phyloP scores from a whole-genome alignment of 2,797 vertebrate genomes.

The Danio tinwini region DNA sequence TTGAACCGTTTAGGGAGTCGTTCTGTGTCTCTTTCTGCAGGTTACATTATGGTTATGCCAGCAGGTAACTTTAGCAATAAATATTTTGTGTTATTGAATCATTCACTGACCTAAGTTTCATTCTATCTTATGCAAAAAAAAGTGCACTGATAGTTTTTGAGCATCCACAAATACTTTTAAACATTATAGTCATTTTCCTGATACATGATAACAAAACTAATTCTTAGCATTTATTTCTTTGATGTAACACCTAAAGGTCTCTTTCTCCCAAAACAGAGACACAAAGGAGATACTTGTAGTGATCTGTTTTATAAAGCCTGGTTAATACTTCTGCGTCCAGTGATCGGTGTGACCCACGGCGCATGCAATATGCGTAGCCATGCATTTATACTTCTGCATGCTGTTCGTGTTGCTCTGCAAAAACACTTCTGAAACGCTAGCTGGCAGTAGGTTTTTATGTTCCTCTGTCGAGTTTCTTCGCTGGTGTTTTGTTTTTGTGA shows the following conservation, averaged over 20 bases:
- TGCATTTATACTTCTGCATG: too few relatives aligned
- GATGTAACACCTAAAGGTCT: not conserved
- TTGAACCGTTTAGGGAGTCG: not conserved
- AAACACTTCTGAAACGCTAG: too few relatives aligned
- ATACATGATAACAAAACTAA: not conserved
- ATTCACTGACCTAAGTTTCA: not conserved
- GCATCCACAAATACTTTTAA: not conserved
- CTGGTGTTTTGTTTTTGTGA: too few relatives aligned
- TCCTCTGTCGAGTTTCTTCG: too few relatives aligned
- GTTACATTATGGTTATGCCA: not conserved
- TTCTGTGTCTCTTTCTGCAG: not conserved
- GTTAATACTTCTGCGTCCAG: too few relatives aligned
- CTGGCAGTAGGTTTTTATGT: too few relatives aligned
- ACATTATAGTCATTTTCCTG: not conserved
- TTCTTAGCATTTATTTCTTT: not conserved
- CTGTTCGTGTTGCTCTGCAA: too few relatives aligned
- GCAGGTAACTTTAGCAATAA: not conserved
- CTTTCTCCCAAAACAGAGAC: too few relatives aligned
- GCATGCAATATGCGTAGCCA: too few relatives aligned
- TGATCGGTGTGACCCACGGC: too few relatives aligned
- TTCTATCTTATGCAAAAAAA: not conserved
- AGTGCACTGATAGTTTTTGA: too few relatives aligned
- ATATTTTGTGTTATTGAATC: not conserved
- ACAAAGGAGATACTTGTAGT: not conserved
- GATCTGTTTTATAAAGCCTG: not conserved